These are phyloP conservation scores for Trissolcus brochymenae DNA, from an alignment of 2,888 invertebrate species.

Conservation along the genomic window DNA sequence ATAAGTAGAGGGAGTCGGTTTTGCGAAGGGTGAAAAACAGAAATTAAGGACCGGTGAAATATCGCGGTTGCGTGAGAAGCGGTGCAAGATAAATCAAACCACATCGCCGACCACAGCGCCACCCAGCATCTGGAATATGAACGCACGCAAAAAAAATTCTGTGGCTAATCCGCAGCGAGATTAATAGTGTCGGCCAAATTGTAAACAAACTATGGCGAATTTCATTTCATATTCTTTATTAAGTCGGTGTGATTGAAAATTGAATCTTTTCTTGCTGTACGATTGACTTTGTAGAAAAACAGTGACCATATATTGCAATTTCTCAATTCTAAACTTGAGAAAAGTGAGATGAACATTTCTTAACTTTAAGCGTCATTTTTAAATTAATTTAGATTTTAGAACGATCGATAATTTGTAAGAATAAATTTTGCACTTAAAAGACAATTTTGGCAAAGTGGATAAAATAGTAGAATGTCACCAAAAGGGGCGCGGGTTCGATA, in stretches of 20 bases:
- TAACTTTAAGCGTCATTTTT: too few relatives aligned
- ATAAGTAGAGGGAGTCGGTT: conserved; percentile 44
- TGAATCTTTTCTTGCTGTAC: too few relatives aligned
- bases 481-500: too few relatives aligned
- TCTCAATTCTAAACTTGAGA: too few relatives aligned
- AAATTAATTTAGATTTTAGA: too few relatives aligned
- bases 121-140: conserved; percentile 68
- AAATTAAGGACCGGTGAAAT: conserved; percentile 75
- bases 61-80: conserved; percentile 75
- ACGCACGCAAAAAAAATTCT: conserved; percentile 66
- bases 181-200: conserved; percentile 66
- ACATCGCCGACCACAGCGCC: conserved; percentile 69
- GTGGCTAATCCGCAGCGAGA: conserved; percentile 70
- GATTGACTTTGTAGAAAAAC: too few relatives aligned
- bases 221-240: conserved; percentile 1
- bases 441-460: too few relatives aligned
- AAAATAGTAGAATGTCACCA: too few relatives aligned
- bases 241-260: neutral
- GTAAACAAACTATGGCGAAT: conserved; percentile 18
- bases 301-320: too few relatives aligned
- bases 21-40: conserved; percentile 71
- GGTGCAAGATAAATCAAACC: conserved; percentile 74
- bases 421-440: too few relatives aligned
- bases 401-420: too few relatives aligned
- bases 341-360: too few relatives aligned